A percentile compares a stretch with the other conserved stretches of the same genome.
These are phyloP conservation scores for Orientallactaga bullata DNA, from an alignment of 2,113 vertebrate species.

Conservation along the genomic window DNA sequence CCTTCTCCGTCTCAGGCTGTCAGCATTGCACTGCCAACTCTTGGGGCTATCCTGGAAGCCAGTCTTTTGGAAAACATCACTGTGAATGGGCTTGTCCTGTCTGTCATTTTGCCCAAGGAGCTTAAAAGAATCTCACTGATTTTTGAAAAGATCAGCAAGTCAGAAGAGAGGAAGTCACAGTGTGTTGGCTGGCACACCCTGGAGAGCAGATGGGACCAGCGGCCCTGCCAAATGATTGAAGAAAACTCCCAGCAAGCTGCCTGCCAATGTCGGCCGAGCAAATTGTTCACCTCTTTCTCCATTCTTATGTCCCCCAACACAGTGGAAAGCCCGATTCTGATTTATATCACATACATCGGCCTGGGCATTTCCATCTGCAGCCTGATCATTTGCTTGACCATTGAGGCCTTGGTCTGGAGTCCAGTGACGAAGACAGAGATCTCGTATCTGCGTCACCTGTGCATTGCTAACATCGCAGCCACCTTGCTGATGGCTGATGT, in stretches of 20 bases:
- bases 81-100: constrained; percentile 88
- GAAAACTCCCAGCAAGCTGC: constrained; percentile 69
- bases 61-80: constrained; percentile 35
- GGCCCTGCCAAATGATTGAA: constrained; percentile 81
- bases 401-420: constrained; percentile 91
- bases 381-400: constrained; percentile 89
- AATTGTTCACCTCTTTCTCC: constrained; percentile 89
- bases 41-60: constrained; percentile 89
- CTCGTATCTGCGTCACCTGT: constrained; percentile 92
- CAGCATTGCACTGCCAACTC: constrained; percentile 85
- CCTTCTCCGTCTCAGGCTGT: constrained; percentile 75
- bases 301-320: constrained; percentile 89
- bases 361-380: constrained; percentile 90
- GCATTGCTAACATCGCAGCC: constrained; percentile 89
- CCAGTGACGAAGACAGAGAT: constrained; percentile 89
- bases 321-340: constrained; percentile 39
- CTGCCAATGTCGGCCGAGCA: constrained; percentile 87
- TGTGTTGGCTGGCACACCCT: constrained; percentile 92
- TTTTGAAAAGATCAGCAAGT: constrained; percentile 86
- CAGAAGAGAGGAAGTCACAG: constrained; percentile 73
- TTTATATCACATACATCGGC: constrained; percentile 87
- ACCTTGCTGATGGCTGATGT: constrained; percentile 90
- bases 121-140: constrained; percentile 80
- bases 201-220: constrained; percentile 88
- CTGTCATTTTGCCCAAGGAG: constrained; percentile 83